Evolutionary conservation across 2,888 invertebrate species (phyloP).

Genomic region (Anthoptus insignis): DNA sequence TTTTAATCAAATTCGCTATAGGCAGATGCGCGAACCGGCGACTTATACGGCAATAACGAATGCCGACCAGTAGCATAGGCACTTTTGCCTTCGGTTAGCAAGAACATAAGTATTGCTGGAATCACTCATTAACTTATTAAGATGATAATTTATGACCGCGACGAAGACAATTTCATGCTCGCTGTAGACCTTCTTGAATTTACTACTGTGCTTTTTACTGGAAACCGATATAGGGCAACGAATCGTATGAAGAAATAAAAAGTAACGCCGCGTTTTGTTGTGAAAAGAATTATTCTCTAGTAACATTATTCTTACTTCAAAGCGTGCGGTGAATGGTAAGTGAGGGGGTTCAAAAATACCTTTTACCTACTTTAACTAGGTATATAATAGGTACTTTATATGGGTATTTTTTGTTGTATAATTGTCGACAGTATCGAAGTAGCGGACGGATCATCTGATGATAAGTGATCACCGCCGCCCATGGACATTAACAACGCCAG

Average conservation of each 20-base stretch:
- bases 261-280: slow-evolving; percentile 22
- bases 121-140: slow-evolving; percentile 85
- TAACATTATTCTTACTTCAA: slow-evolving; percentile 10
- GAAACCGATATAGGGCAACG: slow-evolving; percentile 31
- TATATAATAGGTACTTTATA: too few species aligned
- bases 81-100: slow-evolving; percentile 64
- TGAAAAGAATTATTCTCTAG: slow-evolving; percentile 30
- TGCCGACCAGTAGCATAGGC: slow-evolving; percentile 67
- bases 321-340: neutral
- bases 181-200: slow-evolving; percentile 53
- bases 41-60: slow-evolving; percentile 80
- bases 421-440: too few species aligned
- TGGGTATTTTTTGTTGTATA: too few species aligned
- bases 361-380: neutral
- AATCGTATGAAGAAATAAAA: slow-evolving; percentile 37
- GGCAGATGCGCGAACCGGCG: slow-evolving; percentile 76
- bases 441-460: too few species aligned
- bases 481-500: too few species aligned
- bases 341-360: neutral
- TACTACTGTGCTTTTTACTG: slow-evolving; percentile 54
- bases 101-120: slow-evolving; percentile 80
- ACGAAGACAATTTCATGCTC: slow-evolving; percentile 76
- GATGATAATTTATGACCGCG: slow-evolving; percentile 82
- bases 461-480: too few species aligned
- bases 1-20: too few species aligned